A percentile compares a stretch with the other conserved stretches of the same genome.
Evolutionary conservation across 1,140 invertebrate genomes (phyloP).

Genomic region (Araneus ventricosus): DNA sequence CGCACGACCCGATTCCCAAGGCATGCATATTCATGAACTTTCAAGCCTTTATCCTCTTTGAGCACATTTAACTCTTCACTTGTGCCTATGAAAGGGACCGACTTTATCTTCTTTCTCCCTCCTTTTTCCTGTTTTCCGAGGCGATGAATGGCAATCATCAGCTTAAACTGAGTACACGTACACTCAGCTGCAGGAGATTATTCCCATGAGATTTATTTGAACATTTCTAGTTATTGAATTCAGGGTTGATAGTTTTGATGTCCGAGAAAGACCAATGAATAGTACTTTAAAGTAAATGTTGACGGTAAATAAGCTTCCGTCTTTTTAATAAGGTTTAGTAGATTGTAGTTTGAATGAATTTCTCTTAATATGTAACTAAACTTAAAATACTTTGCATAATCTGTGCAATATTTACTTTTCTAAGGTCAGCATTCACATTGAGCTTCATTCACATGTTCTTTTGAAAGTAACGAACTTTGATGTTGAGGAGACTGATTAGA

Average conservation of each 20-base stretch:
- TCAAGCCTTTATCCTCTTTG: constrained; percentile 21
- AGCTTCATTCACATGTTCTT: too few relatives aligned
- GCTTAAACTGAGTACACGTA: not conserved
- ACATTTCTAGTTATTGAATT: not conserved
- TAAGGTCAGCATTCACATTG: too few relatives aligned
- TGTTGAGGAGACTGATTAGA: too few relatives aligned
- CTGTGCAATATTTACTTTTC: too few relatives aligned
- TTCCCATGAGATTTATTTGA: not conserved
- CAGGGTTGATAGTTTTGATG: not conserved
- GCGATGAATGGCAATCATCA: not conserved
- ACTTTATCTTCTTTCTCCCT: not conserved
- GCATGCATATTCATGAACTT: constrained; percentile 4
- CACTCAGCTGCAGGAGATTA: not conserved
- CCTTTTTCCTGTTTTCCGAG: not conserved
- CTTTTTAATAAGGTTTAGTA: too few relatives aligned
- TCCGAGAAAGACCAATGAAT: too few relatives aligned
- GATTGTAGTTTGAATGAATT: too few relatives aligned
- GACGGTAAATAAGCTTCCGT: too few relatives aligned
- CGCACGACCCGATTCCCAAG: not conserved
- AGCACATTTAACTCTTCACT: constrained; percentile 7
- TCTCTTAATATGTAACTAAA: too few relatives aligned
- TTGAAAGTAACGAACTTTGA: too few relatives aligned
- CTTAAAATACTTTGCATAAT: too few relatives aligned
- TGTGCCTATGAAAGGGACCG: not conserved
- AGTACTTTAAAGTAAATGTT: too few relatives aligned